phyloP scores from a whole-genome alignment of 2,797 vertebrate genomes.

The Lagocephalus sceleratus region DNA sequence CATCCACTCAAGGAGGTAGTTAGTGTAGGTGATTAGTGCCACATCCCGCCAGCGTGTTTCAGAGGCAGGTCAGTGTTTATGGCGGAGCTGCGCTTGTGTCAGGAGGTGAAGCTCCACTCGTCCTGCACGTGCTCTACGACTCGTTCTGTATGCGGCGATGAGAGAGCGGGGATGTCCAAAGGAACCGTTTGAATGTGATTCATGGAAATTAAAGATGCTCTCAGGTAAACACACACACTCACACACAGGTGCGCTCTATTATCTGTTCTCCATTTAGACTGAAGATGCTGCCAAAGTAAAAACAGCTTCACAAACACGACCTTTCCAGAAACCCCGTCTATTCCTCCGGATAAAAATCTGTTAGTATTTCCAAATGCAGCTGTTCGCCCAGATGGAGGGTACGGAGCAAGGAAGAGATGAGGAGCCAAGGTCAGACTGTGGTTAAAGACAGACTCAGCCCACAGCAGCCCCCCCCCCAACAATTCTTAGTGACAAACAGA shows the following conservation, averaged over 20 bases:
- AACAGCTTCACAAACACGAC: neutral
- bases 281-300: neutral
- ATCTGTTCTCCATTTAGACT: neutral
- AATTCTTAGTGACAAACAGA: conserved; percentile 66
- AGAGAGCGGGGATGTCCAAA: too few species aligned
- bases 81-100: conserved; percentile 36
- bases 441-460: conserved; percentile 38
- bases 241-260: too few species aligned
- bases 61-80: conserved; percentile 41
- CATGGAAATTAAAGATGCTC: too few species aligned
- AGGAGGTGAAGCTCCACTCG: conserved; percentile 34
- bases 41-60: conserved; percentile 13
- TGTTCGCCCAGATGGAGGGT: conserved; percentile 7
- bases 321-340: too few species aligned
- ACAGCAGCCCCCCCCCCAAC: conserved; percentile 39
- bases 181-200: too few species aligned
- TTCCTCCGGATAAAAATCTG: neutral
- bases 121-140: conserved; percentile 34
- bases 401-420: conserved; percentile 36
- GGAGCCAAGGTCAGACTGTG: conserved; percentile 60
- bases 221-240: too few species aligned
- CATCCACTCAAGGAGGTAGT: conserved; percentile 12
- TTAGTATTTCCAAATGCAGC: conserved; percentile 19
- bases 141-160: too few species aligned
- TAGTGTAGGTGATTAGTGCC: conserved; percentile 51